Percentiles rank a stretch among this genome's conserved stretches.
Evolutionary conservation across 2,113 vertebrate genomes (phyloP).

Genomic region (Naja naja): DNA sequence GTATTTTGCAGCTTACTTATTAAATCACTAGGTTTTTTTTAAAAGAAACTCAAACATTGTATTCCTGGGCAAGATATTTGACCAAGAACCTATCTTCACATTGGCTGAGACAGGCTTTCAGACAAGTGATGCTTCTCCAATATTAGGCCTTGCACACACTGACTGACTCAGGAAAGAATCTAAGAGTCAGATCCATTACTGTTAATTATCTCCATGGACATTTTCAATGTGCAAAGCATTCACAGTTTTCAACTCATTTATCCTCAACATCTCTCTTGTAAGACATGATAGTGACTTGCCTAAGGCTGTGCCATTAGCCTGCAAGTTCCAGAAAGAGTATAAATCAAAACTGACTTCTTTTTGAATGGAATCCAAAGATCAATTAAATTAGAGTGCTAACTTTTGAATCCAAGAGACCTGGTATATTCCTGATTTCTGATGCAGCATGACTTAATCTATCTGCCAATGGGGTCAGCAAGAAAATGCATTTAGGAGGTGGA

Average conservation of each 20-base stretch:
- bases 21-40: neutral
- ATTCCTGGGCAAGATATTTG: neutral
- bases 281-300: neutral
- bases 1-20: neutral
- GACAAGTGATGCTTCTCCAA: neutral
- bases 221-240: constrained; percentile 3
- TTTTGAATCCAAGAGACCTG: neutral
- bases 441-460: neutral
- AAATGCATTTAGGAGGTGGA: neutral
- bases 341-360: neutral
- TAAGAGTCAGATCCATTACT: neutral
- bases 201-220: neutral
- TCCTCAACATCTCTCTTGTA: neutral
- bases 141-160: neutral
- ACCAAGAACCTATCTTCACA: constrained; percentile 3
- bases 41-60: neutral
- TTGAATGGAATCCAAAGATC: neutral
- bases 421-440: neutral
- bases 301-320: neutral
- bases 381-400: neutral
- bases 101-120: neutral
- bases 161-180: rapidly evolving
- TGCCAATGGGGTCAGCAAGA: neutral
- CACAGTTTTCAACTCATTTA: neutral
- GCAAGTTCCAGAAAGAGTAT: neutral